These are phyloP conservation scores for Chelmon rostratus DNA, from an alignment of 2,797 vertebrate species.

Conservation along the genomic window DNA sequence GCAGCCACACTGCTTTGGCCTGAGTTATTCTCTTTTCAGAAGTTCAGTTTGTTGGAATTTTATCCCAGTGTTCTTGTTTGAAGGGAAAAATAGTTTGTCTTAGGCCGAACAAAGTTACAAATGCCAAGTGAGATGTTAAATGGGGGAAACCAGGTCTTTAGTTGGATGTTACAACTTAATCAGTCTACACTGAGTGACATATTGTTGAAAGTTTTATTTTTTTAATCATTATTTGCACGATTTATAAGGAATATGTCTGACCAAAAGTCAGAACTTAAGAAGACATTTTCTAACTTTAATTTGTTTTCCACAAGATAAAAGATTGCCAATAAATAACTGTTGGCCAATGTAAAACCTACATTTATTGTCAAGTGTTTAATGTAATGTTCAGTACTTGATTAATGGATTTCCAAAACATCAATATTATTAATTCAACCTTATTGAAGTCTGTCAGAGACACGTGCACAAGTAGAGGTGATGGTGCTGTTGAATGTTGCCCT, in stretches of 20 bases:
- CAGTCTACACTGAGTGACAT: neutral
- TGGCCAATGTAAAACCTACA: slow-evolving; percentile 30
- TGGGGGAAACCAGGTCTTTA: neutral
- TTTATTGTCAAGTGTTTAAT: neutral
- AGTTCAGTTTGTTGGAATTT: slow-evolving; percentile 42
- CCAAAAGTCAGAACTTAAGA: neutral
- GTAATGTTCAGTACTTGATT: neutral
- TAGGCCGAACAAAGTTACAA: neutral
- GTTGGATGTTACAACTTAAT: neutral
- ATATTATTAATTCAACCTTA: neutral
- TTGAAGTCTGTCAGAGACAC: neutral
- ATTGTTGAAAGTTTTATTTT: neutral
- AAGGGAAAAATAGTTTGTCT: neutral
- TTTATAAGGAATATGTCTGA: slow-evolving; percentile 13
- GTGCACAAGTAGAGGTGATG: neutral
- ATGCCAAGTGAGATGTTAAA: slow-evolving; percentile 5
- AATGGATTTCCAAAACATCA: neutral
- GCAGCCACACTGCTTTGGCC: neutral
- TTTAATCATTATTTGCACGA: slow-evolving; percentile 2
- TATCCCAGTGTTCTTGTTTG: slow-evolving; percentile 39
- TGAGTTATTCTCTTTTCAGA: slow-evolving; percentile 19
- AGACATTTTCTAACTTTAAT: slow-evolving; percentile 1
- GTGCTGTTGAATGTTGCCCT: neutral
- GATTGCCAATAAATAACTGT: slow-evolving; percentile 19
- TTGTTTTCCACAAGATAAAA: neutral